Evolutionary conservation across 1,140 invertebrate genomes (phyloP), one percentile per base, ranked within the genome.

Genomic region (Trissolcus basalis): DNA sequence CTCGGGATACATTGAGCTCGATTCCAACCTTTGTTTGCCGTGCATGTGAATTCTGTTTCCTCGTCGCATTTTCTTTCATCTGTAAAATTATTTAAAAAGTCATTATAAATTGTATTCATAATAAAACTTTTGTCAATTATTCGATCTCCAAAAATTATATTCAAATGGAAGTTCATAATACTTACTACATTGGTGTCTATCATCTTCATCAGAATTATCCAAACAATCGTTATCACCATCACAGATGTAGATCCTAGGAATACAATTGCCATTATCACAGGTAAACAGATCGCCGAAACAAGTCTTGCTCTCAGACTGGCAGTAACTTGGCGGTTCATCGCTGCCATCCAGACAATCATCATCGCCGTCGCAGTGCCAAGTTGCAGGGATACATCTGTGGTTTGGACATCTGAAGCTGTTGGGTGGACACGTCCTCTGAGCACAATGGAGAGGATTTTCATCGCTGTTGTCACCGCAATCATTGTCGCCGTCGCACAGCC

Each of bases 381-480:
- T 97, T 0, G 95, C 96, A 0, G 96, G 96, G 44, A 96, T 95
- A 78, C 95, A 96, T 8, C 95, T 89, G 77, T 96, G 94, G 82
- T 95, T 96, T 0, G 94, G 94, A 82, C 95, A 96, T 41, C 94
- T 91, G 90, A 98, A 97, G 77, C 95, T 96, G 80, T 97, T 97
- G 16, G 94, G 93, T 0, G 96, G 96, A 81, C 96, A 98, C 0
- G 95, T 95, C 67, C 96, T 89, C 75, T 96, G 92, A 0, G 94
- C 93, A 82, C 97, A 98, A 77, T 97, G 93, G 33, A 96, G 82
- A 0, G 94, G 91, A 91, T 97, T 94, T 88, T 99, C 97, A 84
- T 99, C 97, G 0, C 94, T 95, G 81, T 97, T 97, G 83, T 98
- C 98, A 0, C 96, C 96, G 82, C 97, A 99, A 85, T 99, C 97